phyloP scores from a whole-genome alignment of 2,113 vertebrate species.

The Ptyas mucosa region DNA sequence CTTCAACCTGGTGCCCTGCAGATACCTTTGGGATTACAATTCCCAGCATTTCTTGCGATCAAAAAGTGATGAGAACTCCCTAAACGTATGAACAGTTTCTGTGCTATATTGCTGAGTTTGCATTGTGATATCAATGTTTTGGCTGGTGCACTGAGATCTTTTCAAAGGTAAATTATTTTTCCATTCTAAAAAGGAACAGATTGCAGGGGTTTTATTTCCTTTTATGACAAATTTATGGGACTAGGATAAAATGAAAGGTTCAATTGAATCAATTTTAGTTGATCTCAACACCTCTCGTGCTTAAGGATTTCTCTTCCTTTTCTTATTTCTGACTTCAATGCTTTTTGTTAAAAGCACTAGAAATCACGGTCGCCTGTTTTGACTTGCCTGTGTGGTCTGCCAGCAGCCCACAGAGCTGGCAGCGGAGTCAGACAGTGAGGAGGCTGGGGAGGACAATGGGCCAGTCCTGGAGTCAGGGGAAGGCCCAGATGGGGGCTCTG shows the following conservation, averaged over 20 bases:
- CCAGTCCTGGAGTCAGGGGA: too few species aligned
- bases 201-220: conserved; percentile 57
- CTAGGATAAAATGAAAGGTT: conserved; percentile 67
- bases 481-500: too few species aligned
- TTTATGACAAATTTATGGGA: conserved; percentile 63
- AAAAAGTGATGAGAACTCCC: conserved; percentile 20
- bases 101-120: conserved; percentile 41
- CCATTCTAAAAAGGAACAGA: conserved; percentile 57
- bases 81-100: conserved; percentile 30
- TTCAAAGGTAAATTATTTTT: conserved; percentile 64
- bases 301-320: conserved; percentile 39
- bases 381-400: conserved; percentile 7
- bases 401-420: too few species aligned
- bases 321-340: conserved; percentile 43
- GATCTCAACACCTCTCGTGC: conserved; percentile 60
- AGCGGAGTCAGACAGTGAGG: too few species aligned
- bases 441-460: too few species aligned
- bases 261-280: conserved; percentile 61
- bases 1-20: background rate
- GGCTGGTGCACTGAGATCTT: conserved; percentile 58
- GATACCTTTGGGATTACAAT: background rate
- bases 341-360: conserved; percentile 53
- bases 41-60: background rate
- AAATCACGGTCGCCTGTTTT: conserved; percentile 35
- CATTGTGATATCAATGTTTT: conserved; percentile 47